A percentile compares a stretch with the other conserved stretches of the same genome.
phyloP scores from a whole-genome alignment of 1,140 invertebrate genomes.

The Yoshiicerus persimilis region DNA sequence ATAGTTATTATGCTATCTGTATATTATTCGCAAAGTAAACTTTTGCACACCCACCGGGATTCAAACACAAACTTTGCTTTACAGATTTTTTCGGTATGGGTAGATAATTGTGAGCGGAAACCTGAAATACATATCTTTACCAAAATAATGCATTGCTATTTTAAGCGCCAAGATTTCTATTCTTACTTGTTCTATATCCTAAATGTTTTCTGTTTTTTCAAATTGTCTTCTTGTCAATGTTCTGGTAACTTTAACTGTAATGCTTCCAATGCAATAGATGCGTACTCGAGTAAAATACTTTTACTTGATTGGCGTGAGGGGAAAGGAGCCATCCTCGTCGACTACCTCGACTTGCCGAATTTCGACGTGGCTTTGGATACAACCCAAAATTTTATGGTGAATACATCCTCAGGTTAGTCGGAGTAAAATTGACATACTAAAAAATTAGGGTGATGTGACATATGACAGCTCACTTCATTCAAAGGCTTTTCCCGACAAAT shows the following conservation, averaged over 20 bases:
- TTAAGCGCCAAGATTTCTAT: neutral
- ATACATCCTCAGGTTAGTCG: constrained; percentile 42
- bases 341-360: constrained; percentile 44
- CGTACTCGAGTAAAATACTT: constrained; percentile 43
- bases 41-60: no score
- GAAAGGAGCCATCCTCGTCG: constrained; percentile 42
- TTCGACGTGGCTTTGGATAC: constrained; percentile 48
- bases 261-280: constrained; percentile 28
- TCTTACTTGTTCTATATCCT: neutral
- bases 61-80: no score
- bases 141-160: neutral
- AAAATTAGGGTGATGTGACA: no score
- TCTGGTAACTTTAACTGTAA: neutral
- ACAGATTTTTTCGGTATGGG: no score
- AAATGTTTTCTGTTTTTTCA: neutral
- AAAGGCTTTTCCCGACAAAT: no score
- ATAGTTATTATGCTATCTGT: no score
- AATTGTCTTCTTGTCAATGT: neutral
- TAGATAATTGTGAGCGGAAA: no score
- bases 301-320: constrained; percentile 43
- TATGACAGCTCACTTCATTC: no score
- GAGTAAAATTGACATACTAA: neutral
- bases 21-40: no score
- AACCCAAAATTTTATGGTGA: constrained; percentile 41
- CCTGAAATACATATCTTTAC: no score